Evolutionary conservation across 2,113 vertebrate genomes (phyloP), one percentile per base, ranked within the genome.

Genomic region (Mandrillus leucophaeus): DNA sequence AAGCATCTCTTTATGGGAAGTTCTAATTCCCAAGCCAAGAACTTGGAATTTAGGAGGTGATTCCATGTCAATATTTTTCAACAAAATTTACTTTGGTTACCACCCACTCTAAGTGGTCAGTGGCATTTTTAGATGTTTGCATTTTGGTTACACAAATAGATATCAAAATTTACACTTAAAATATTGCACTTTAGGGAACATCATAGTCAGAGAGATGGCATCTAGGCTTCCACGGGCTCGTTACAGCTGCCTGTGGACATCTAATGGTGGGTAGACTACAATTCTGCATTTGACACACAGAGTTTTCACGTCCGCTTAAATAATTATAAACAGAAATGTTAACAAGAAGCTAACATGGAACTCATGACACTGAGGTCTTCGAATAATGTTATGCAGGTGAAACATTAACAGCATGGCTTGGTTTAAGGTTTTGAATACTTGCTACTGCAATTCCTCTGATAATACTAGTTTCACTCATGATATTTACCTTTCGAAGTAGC

Each of bases 321-420:
- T 92, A 92, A 88, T 73, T 72, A 38, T 35, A 88, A 88, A 75
- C 17, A 95, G 48, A 43, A 80, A 52, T 45, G 30, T 38, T 72
- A 75, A 88, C 82, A 86, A 68, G 57, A 92, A 93, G n/a, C 50
- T 73, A 79, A 66, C 72, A 32, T 79, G 64, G n/a, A 93, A 70
- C 35, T 84, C 32, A 59, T n/a, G 61, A 88, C 64, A 92, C 30
- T 78, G 76, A 87, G 59, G 32, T 88, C 97, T 92, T 73, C 25
- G 66, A 43, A 92, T 64, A 93, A 80, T 45, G 6, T 27, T 59
- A 3, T 32, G 61, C 18, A 73, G 30, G 43, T 52, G 23, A 87
- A 80, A 72, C 68, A 78, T 40, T 32, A 73, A 35, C 27, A 75
- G 22, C 6, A 7, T 78, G 32, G 13, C 35, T 11, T 38, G 18